A percentile compares a stretch with the other conserved stretches of the same genome.
phyloP scores from a whole-genome alignment of 1,140 invertebrate species.

The Papilio aristodemus region DNA sequence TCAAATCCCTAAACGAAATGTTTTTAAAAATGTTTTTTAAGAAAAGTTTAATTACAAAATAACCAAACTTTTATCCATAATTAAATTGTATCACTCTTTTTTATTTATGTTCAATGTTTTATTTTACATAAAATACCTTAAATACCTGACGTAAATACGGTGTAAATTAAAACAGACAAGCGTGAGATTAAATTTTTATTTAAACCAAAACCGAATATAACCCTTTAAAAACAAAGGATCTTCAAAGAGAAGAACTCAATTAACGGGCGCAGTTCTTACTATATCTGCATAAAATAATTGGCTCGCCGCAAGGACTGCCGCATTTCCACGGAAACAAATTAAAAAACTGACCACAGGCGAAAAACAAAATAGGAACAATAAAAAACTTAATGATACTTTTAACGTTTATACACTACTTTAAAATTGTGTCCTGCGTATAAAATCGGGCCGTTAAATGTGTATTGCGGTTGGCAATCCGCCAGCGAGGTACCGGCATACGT shows the following conservation, averaged over 20 bases:
- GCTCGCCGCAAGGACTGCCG: constrained; percentile 32
- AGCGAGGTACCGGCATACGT: constrained; percentile 57
- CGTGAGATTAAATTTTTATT: constrained; percentile 21
- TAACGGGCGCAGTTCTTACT: constrained; percentile 29
- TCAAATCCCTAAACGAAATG: too few relatives aligned
- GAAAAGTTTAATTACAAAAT: too few relatives aligned
- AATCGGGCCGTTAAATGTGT: constrained; percentile 70
- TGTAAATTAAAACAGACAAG: constrained; percentile 17
- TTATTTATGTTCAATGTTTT: too few relatives aligned
- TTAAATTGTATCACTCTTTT: too few relatives aligned
- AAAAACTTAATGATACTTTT: constrained; percentile 62
- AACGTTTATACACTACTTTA: constrained; percentile 72
- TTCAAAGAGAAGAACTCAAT: constrained; percentile 23
- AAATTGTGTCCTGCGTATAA: constrained; percentile 74
- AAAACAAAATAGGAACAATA: constrained; percentile 44
- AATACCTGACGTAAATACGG: background rate
- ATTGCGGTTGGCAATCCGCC: constrained; percentile 67
- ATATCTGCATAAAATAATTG: constrained; percentile 35
- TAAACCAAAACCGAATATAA: constrained; percentile 20
- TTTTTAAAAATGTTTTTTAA: too few relatives aligned
- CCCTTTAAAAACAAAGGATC: constrained; percentile 29
- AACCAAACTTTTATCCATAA: too few relatives aligned
- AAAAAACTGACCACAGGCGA: constrained; percentile 32
- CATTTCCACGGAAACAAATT: constrained; percentile 9
- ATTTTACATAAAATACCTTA: constrained; percentile 1